These are phyloP conservation scores for Pyrocoelia pectoralis DNA, from an alignment of 2,888 invertebrate genomes.

Conservation along the genomic window DNA sequence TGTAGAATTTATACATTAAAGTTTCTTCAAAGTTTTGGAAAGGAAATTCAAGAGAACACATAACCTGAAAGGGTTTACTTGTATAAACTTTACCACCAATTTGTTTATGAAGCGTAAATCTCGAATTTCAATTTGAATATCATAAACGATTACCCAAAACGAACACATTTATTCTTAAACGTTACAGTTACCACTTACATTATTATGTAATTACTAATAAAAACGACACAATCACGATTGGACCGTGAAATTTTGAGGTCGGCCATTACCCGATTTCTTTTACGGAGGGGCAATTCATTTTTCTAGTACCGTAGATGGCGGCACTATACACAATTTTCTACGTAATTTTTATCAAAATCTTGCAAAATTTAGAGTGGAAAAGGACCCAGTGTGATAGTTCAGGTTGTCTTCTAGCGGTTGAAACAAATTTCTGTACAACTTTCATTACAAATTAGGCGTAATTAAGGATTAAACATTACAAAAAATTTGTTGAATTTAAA, in stretches of 20 bases:
- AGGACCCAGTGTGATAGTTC: too few relatives aligned
- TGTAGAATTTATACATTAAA: constrained; percentile 31
- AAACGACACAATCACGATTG: constrained; percentile 25
- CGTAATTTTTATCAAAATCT: too few relatives aligned
- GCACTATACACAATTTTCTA: too few relatives aligned
- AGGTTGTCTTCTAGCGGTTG: too few relatives aligned
- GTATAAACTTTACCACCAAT: constrained; percentile 12
- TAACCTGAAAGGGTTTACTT: constrained; percentile 22
- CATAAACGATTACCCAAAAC: constrained; percentile 2
- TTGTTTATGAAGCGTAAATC: constrained; percentile 12
- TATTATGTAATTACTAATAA: constrained; percentile 16
- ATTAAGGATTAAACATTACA: too few relatives aligned
- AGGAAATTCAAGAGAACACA: constrained; percentile 20
- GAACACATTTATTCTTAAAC: constrained; percentile 15
- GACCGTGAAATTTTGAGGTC: constrained; percentile 33
- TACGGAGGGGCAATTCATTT: too few relatives aligned
- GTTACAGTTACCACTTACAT: neutral
- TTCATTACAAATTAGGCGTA: too few relatives aligned
- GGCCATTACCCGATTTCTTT: constrained; percentile 28
- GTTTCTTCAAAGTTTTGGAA: constrained; percentile 21
- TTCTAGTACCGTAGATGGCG: too few relatives aligned
- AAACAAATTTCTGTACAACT: too few relatives aligned
- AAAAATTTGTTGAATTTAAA: too few relatives aligned
- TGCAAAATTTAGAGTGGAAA: too few relatives aligned
- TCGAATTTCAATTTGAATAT: neutral